Percentiles rank a stretch among this genome's conserved stretches.
phyloP scores from a whole-genome alignment of 2,797 vertebrate species.

The Gallinago stenura region DNA sequence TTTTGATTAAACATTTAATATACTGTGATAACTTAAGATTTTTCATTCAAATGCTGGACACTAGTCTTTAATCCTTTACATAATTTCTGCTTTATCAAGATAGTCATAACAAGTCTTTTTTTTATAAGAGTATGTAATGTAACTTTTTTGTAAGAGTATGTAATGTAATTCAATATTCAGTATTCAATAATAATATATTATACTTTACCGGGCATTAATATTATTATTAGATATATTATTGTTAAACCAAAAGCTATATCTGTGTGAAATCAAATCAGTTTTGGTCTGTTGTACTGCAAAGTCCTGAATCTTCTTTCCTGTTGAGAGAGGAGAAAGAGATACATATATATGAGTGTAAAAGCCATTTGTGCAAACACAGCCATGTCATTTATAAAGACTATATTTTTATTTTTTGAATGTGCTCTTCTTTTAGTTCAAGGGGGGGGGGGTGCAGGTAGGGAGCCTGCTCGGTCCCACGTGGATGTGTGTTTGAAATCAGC shows the following conservation, averaged over 20 bases:
- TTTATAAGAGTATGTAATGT: background rate
- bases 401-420: background rate
- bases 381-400: background rate
- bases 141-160: background rate
- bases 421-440: background rate
- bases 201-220: background rate
- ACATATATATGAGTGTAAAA: background rate
- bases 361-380: background rate
- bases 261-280: background rate
- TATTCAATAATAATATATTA: background rate
- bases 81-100: background rate
- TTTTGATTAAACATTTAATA: background rate
- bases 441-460: fast-evolving
- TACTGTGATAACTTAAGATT: background rate
- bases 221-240: background rate
- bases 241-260: background rate
- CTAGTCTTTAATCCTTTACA: background rate
- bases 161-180: too few relatives aligned
- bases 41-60: background rate
- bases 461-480: background rate
- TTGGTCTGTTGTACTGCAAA: background rate
- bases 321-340: background rate
- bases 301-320: background rate
- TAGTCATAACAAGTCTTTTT: background rate
- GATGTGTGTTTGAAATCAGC: background rate